Evolutionary conservation across 2,113 vertebrate genomes (phyloP).

Genomic region (Gnathonemus echidnorhynchus): DNA sequence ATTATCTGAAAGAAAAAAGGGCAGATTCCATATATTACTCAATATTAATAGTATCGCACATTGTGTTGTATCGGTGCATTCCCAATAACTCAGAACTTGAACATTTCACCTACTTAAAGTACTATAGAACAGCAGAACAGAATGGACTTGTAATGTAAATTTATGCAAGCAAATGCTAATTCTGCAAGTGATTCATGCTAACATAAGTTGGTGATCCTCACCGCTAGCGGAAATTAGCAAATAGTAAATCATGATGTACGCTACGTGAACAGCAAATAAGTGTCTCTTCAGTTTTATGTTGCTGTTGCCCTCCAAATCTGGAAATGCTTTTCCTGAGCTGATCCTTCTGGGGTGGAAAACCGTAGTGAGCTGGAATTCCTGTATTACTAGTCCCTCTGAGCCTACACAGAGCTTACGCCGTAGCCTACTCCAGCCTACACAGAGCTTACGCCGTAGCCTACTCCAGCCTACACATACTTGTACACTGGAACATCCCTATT

Average conservation of each 20-base stretch:
- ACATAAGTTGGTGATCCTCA: neutral
- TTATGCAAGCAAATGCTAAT: neutral
- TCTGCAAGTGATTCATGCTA: neutral
- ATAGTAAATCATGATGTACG: neutral
- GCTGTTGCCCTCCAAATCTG: no score
- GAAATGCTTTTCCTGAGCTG: neutral
- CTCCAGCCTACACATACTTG: neutral
- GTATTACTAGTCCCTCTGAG: neutral
- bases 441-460: no score
- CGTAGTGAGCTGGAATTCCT: neutral
- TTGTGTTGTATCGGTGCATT: neutral
- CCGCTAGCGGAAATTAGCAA: neutral
- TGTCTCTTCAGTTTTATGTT: no score
- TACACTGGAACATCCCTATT: neutral
- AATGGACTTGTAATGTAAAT: neutral
- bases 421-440: no score
- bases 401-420: no score
- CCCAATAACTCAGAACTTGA: neutral
- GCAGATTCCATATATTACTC: neutral
- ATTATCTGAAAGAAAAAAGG: neutral
- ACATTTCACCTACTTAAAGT: neutral
- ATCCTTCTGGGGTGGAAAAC: neutral
- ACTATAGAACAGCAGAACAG: neutral
- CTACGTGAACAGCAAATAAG: no score
- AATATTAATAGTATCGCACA: neutral